Conservation (phyloP, 2,888 invertebrate species). For the Drosophila birchii region DNA sequence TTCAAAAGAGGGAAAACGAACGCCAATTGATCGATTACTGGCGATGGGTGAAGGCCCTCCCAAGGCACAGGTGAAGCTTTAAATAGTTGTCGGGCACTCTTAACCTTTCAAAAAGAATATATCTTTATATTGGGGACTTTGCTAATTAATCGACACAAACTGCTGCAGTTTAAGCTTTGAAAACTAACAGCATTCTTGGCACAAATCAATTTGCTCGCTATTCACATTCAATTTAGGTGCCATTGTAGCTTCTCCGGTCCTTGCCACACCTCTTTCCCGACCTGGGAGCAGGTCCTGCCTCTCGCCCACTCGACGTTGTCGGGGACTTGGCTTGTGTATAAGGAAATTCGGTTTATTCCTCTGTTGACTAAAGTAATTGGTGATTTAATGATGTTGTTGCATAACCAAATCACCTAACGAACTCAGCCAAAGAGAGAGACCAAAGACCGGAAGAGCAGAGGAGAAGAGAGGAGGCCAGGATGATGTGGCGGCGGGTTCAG, state of each 20-base stretch:
- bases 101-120: not conserved
- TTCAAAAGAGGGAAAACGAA: conserved; percentile 20
- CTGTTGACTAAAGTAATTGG: conserved; percentile 79
- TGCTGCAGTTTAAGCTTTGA: conserved; percentile 13
- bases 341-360: conserved; percentile 77
- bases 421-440: conserved; percentile 42
- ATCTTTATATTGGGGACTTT: not conserved
- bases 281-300: conserved; percentile 9
- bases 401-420: conserved; percentile 80
- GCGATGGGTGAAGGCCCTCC: not conserved
- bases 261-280: not conserved
- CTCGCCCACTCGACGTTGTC: conserved; percentile 57
- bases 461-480: not conserved
- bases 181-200: not conserved
- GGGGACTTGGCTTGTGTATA: conserved; percentile 48
- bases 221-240: conserved; percentile 41
- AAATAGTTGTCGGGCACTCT: not conserved
- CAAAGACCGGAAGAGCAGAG: conserved; percentile 7
- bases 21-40: conserved; percentile 1
- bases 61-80: not conserved
- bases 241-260: conserved; percentile 22
- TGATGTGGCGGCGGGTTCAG: conserved; percentile 5
- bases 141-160: conserved; percentile 30
- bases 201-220: conserved; percentile 30
- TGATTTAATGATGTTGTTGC: conserved; percentile 80